Conservation (phyloP, 2,113 vertebrate species). For the Podarcis muralis region DNA sequence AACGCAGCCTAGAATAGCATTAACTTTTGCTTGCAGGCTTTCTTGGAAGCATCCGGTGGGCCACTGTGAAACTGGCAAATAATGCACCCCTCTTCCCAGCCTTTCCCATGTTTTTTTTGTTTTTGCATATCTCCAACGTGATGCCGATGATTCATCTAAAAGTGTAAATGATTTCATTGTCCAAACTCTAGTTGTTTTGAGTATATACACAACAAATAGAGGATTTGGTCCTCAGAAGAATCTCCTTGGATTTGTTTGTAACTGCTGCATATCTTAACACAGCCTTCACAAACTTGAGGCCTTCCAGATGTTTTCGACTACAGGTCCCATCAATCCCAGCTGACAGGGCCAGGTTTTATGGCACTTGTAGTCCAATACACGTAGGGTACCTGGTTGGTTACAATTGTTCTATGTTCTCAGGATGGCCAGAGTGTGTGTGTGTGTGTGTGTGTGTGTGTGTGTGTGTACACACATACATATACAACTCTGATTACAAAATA, state of each 20-base stretch:
- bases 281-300: too few species aligned
- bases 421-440: neutral
- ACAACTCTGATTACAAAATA: neutral
- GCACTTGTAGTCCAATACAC: neutral
- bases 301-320: too few species aligned
- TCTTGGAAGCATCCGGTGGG: too few species aligned
- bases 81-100: neutral
- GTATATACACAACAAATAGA: neutral
- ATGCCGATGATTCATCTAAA: neutral
- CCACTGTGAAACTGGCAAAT: neutral
- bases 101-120: neutral
- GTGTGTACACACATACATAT: too few species aligned
- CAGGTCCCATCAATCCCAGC: too few species aligned
- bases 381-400: neutral
- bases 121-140: neutral
- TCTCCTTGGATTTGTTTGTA: neutral
- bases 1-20: too few species aligned
- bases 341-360: too few species aligned
- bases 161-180: neutral
- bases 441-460: neutral
- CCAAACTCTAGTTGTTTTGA: neutral
- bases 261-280: neutral
- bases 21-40: too few species aligned
- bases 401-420: too few species aligned
- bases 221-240: neutral